Evolutionary conservation across 1,140 invertebrate genomes (phyloP), one percentile per base, ranked within the genome.

Genomic region (Venturia canescens): DNA sequence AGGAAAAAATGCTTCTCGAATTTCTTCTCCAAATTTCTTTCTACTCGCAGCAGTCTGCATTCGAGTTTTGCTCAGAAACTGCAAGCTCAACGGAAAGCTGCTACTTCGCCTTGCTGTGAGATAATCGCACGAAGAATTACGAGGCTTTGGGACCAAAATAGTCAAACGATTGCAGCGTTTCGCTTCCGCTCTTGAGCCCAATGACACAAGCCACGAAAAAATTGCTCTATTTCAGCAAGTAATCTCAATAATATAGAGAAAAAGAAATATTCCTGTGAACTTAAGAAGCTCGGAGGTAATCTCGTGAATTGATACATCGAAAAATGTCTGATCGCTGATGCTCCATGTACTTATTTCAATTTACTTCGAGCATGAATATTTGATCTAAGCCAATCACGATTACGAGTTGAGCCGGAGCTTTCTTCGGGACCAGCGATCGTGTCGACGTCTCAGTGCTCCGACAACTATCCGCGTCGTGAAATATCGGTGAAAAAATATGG

Each of bases 331-430:
- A 23, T 21, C 57, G 21, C 3, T 13, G 18, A 21, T 60, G 6
- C 23, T 23, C 27, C 60, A 63, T 23, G 7, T 63, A 9, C 15
- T 2, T 63, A 9, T 26, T 26, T 26, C 60, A 53, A 5, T 15
- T n/a, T 69, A 69, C 31, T 69, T 7, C 3, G 13, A 69, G 21
- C 3, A 69, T 69, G 15, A 69, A 69, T 69, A 31, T 69, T 66
- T 27, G 11, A 66, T 63, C 23, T 26, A 63, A 23, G n/a, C n/a
- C n/a, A 21, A 1, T 21, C 60, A 26, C 66, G 27, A 69, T 69
- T 29, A 7, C 15, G 29, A 69, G 31, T 69, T 31, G 27, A 69
- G 29, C 29, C 18, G 29, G 31, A 69, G 66, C 66, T 69, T 69
- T 69, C 66, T n/a, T 69, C 66, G 29, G 21, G 13, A 16, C 16